Conservation (phyloP, 1,140 invertebrate genomes). For the Andricus grossulariae region DNA sequence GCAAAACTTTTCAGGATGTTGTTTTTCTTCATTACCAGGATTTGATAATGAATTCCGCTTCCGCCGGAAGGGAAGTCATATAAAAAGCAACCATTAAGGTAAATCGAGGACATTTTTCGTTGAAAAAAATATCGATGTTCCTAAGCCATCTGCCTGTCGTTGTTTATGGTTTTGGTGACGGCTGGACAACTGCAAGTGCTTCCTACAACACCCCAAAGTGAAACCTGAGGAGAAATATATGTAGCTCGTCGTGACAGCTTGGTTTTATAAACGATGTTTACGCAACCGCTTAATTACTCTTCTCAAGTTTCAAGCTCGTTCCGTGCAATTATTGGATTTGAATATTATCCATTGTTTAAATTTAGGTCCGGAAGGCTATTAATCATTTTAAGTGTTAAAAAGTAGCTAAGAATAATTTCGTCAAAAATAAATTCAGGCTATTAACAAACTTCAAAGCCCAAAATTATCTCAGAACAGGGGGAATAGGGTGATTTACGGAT, state of each 20-base stretch:
- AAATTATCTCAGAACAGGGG: too few species aligned
- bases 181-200: not conserved
- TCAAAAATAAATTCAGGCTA: too few species aligned
- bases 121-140: not conserved
- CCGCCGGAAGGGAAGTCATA: too few species aligned
- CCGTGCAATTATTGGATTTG: not conserved
- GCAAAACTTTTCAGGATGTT: conserved; percentile 9
- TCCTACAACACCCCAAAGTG: not conserved
- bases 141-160: not conserved
- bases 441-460: too few species aligned
- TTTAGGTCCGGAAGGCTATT: not conserved
- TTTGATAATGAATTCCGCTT: too few species aligned
- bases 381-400: not conserved
- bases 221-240: conserved; percentile 8
- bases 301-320: not conserved
- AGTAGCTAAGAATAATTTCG: not conserved
- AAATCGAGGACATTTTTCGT: not conserved
- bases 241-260: not conserved
- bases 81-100: too few species aligned
- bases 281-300: not conserved
- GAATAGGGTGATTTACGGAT: too few species aligned
- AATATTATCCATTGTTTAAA: not conserved
- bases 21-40: not conserved
- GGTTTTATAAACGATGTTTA: conserved; percentile 14
- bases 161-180: conserved; percentile 9